Evolutionary conservation across 1,140 invertebrate species (phyloP), one percentile per base, ranked within the genome.

Genomic region (Meloidogyne chitwoodi): DNA sequence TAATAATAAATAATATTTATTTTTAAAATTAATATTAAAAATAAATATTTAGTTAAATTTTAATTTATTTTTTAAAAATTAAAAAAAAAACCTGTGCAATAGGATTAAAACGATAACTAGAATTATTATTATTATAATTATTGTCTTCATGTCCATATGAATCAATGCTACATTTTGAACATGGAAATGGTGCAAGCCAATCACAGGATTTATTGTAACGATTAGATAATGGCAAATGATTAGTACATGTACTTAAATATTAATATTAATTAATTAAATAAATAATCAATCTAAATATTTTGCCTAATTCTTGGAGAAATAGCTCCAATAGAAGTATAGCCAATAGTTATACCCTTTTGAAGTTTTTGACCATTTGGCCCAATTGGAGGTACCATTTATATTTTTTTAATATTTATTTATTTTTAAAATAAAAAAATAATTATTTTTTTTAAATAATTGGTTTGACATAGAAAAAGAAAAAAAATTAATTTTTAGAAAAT

Each of bases 141-240:
- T 22, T 22, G 0, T 72, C 70, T 27, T 72, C 70, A 19, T 72
- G 22, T n/a, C 44, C 44, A 48, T 8, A 48, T 16, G 44, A 48
- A 19, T 48, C 44, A 19, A 48, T 48, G 16, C 44, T 48, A 19
- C 44, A 48, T 72, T 31, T n/a, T n/a, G 48, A 2, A 72, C 56
- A 31, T 16, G 69, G 38, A 56, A 44, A 68, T 27, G 70, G 41
- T 5, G 56, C 70, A 48, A 72, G 70, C 70, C 70, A 72, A 62
- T 72, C 70, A 63, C 70, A 72, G 16, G 70, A 72, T 62, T 72
- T 72, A 22, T 72, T 72, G 70, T 34, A 62, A 22, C 70, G 70
- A 31, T 62, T 72, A 26, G 56, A 62, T 24, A 72, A 63, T 6
- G 24, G 11, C 31, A 27, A 41, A 5, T 22, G 27, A 48, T 48